Evolutionary conservation across 2,797 vertebrate genomes (phyloP).

Genomic region (Potorous gilbertii): DNA sequence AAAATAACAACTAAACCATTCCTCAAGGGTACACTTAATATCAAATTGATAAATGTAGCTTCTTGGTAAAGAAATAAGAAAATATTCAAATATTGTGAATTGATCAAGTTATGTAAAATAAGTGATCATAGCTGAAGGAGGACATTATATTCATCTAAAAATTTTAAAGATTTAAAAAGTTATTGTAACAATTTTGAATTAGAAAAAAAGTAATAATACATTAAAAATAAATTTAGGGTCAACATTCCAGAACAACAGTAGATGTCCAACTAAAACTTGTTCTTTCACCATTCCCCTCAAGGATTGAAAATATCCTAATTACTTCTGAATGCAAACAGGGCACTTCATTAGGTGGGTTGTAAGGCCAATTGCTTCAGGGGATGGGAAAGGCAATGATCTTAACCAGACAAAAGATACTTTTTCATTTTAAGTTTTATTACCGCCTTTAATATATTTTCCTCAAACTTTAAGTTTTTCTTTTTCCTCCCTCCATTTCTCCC

Average conservation of each 20-base stretch:
- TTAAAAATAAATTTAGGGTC: neutral
- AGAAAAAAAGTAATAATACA: neutral
- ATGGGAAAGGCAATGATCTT: neutral
- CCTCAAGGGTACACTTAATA: neutral
- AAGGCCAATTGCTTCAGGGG: neutral
- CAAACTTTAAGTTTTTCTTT: neutral
- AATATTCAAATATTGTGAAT: neutral
- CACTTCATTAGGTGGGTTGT: no score
- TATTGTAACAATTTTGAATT: neutral
- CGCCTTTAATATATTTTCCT: neutral
- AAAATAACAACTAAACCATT: neutral
- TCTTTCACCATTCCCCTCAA: neutral
- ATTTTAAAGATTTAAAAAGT: neutral
- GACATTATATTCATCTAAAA: neutral
- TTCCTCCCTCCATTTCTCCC: no score
- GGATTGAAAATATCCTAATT: no score
- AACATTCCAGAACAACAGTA: neutral
- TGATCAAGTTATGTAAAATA: neutral
- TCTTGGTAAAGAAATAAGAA: neutral
- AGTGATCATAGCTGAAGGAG: neutral
- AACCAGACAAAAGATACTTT: neutral
- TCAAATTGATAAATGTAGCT: neutral
- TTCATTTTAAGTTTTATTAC: neutral
- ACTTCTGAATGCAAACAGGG: no score
- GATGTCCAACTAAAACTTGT: neutral